A percentile compares a stretch with the other conserved stretches of the same genome.
phyloP scores from a whole-genome alignment of 2,797 vertebrate genomes.

The Taeniopygia guttata region DNA sequence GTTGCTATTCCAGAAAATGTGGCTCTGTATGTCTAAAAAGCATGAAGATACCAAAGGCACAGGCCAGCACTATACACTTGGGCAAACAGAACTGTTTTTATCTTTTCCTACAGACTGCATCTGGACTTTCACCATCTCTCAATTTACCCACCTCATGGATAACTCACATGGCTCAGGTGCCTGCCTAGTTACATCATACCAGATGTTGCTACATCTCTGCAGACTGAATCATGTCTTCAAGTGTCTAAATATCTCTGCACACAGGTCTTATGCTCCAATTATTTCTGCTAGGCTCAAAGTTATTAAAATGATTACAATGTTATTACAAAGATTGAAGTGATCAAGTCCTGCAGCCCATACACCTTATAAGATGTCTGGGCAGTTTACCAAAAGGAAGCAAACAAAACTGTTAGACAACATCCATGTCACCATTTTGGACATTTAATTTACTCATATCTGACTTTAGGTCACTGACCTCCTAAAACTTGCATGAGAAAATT shows the following conservation, averaged over 20 bases:
- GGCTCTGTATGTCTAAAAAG: rapidly evolving
- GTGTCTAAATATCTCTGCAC: background rate
- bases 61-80: background rate
- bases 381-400: background rate
- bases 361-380: background rate
- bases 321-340: background rate
- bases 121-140: background rate
- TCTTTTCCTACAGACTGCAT: background rate
- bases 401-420: background rate
- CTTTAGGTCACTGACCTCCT: background rate
- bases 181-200: too few species aligned
- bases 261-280: background rate
- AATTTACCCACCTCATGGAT: background rate
- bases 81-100: background rate
- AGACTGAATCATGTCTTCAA: background rate
- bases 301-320: background rate
- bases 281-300: background rate
- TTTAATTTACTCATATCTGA: background rate
- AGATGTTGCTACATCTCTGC: background rate
- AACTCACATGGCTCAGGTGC: background rate
- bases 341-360: background rate
- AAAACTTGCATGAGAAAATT: background rate
- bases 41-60: background rate
- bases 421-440: background rate
- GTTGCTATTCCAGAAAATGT: background rate